These are phyloP conservation scores for Poecilia velifera DNA, from an alignment of 2,797 vertebrate species.

Conservation along the genomic window DNA sequence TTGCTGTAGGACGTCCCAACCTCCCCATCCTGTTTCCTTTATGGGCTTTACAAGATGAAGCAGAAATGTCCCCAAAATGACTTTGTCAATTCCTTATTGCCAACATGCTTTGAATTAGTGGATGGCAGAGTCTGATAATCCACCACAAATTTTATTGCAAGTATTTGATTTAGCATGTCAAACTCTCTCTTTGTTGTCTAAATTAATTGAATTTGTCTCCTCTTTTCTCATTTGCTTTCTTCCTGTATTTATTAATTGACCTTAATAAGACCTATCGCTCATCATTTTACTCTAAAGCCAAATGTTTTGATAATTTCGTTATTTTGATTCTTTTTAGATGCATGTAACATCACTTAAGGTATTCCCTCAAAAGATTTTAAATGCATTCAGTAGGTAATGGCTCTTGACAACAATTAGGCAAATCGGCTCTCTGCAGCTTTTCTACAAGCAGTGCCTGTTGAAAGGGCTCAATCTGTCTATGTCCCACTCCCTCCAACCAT, in stretches of 20 bases:
- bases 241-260: neutral
- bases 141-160: neutral
- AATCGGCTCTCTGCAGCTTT: neutral
- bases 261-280: neutral
- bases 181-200: neutral
- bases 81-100: slow-evolving; percentile 17
- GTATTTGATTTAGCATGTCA: neutral
- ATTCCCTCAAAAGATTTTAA: neutral
- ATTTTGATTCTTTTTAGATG: neutral
- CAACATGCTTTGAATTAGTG: slow-evolving; percentile 14
- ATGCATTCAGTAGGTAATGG: neutral
- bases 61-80: slow-evolving; percentile 28
- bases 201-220: neutral
- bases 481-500: neutral
- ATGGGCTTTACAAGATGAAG: slow-evolving; percentile 19
- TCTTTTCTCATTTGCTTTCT: neutral
- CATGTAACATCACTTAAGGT: neutral
- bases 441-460: neutral
- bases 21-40: slow-evolving; percentile 17
- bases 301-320: neutral
- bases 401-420: neutral
- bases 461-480: neutral
- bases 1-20: slow-evolving; percentile 41
- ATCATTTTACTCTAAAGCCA: neutral
- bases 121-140: neutral